A percentile compares a stretch with the other conserved stretches of the same genome.
Conservation (phyloP, 2,888 invertebrate genomes). For the Balanococcus diminutus region DNA sequence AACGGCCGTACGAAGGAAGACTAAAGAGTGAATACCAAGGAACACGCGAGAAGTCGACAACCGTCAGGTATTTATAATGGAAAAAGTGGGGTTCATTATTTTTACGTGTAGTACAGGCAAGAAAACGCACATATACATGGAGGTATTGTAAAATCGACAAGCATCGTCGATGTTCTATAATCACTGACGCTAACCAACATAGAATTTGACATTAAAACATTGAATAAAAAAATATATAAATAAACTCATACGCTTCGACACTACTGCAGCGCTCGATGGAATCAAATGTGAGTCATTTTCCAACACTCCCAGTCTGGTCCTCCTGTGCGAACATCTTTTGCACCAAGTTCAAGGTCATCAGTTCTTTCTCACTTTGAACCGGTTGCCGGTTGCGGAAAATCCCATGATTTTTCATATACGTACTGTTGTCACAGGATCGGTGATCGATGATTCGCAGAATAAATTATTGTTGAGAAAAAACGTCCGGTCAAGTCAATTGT, state of each 20-base stretch:
- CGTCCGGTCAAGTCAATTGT: too few relatives aligned
- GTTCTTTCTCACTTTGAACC: not conserved
- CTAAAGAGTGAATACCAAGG: slow-evolving; percentile 43
- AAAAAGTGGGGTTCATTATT: slow-evolving; percentile 42
- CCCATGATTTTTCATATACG: not conserved
- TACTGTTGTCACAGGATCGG: not conserved
- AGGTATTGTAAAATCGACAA: slow-evolving; percentile 27
- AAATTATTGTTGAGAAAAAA: not conserved
- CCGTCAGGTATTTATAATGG: slow-evolving; percentile 46
- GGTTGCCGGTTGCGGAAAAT: not conserved
- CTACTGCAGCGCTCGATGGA: not conserved
- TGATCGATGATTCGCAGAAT: not conserved
- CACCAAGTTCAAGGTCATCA: not conserved
- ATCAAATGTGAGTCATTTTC: not conserved
- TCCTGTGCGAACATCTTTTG: not conserved
- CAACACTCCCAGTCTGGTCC: not conserved
- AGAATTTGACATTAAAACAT: slow-evolving; percentile 25
- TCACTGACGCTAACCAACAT: slow-evolving; percentile 15
- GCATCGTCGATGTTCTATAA: slow-evolving; percentile 33
- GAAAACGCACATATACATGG: slow-evolving; percentile 25
- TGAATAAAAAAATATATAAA: not conserved
- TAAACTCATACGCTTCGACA: not conserved
- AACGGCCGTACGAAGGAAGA: slow-evolving; percentile 50
- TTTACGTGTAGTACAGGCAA: slow-evolving; percentile 35
- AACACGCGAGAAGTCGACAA: slow-evolving; percentile 52